These are phyloP conservation scores for Anas acuta DNA, from an alignment of 2,797 vertebrate species.

Conservation along the genomic window DNA sequence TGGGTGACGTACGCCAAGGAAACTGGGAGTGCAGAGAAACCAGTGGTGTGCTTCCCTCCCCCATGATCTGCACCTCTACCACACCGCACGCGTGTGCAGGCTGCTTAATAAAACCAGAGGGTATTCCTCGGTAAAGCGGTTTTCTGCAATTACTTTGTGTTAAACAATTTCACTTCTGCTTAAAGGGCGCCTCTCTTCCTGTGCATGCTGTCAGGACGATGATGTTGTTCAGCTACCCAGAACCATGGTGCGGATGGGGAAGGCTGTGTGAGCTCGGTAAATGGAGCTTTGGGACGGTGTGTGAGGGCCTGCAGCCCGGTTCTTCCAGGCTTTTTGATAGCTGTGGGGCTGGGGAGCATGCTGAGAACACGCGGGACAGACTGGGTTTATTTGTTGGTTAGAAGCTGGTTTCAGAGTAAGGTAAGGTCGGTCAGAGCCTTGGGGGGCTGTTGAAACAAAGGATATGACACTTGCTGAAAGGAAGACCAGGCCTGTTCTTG, in stretches of 20 bases:
- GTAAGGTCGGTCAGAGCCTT: neutral
- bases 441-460: slow-evolving; percentile 23
- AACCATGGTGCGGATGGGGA: rapidly evolving
- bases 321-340: rapidly evolving
- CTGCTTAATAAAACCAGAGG: slow-evolving; percentile 50
- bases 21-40: neutral
- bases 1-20: neutral
- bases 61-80: slow-evolving; percentile 26
- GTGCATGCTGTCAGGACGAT: rapidly evolving
- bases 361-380: neutral
- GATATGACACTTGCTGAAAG: neutral
- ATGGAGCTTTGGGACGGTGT: neutral
- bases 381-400: neutral
- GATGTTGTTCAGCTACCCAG: neutral
- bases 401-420: neutral
- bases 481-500: neutral
- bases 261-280: neutral
- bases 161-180: slow-evolving; percentile 63
- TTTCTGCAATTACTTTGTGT: slow-evolving; percentile 55
- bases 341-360: rapidly evolving
- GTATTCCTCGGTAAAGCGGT: slow-evolving; percentile 60
- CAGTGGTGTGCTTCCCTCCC: neutral
- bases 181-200: slow-evolving; percentile 19
- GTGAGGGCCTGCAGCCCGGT: neutral
- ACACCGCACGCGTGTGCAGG: neutral